These are phyloP conservation scores for Ernsta delagoae DNA, from an alignment of 2,888 invertebrate genomes.

Conservation along the genomic window DNA sequence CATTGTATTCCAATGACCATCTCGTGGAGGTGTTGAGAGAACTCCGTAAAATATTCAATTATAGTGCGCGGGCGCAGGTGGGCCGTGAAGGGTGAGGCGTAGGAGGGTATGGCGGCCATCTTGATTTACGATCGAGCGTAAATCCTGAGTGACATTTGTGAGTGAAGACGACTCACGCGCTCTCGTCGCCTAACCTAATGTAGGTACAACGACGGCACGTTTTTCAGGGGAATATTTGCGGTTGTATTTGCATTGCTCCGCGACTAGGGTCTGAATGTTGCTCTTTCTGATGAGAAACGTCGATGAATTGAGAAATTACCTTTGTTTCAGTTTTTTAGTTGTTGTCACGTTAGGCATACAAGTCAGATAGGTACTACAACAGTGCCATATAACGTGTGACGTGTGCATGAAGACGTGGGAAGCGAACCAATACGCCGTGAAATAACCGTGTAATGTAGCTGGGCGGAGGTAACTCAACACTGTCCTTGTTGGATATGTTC, in stretches of 20 bases:
- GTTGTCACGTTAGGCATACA: not conserved
- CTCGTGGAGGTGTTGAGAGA: constrained; percentile 80
- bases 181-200: constrained; percentile 46
- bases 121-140: constrained; percentile 82
- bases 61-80: constrained; percentile 78
- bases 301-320: constrained; percentile 49
- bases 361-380: not conserved
- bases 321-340: constrained; percentile 2
- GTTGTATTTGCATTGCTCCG: constrained; percentile 53
- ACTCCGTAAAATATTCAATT: constrained; percentile 83
- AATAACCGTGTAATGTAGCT: constrained; percentile 32
- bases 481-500: constrained; percentile 27
- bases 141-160: constrained; percentile 83
- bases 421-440: constrained; percentile 31
- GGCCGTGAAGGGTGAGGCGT: constrained; percentile 53
- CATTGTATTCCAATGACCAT: constrained; percentile 74
- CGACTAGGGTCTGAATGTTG: constrained; percentile 39
- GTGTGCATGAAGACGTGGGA: constrained; percentile 21
- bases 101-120: constrained; percentile 70
- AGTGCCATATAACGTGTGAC: not conserved
- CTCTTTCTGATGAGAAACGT: constrained; percentile 42
- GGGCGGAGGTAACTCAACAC: constrained; percentile 32
- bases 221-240: constrained; percentile 68
- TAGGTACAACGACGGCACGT: constrained; percentile 60
- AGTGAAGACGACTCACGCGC: constrained; percentile 64